Base-by-base conservation (phyloP, 1,140 invertebrate genomes). In the Vanessa tameamea region DNA sequence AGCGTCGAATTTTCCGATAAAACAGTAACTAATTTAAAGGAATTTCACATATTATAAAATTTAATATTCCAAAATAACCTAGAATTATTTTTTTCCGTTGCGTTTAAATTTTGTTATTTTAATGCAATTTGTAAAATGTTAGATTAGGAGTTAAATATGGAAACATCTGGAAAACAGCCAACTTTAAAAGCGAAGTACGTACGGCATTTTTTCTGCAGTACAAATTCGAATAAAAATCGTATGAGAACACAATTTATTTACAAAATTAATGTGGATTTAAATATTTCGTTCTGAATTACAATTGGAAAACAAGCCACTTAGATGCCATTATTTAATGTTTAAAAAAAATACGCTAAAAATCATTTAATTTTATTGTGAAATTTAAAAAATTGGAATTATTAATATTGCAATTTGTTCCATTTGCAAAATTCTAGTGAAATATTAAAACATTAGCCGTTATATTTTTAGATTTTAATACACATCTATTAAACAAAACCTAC, bases 161-260 rank as follows among this genome's bases (percentile, higher is more conserved):
- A 78, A 83, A 67, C 65, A 65, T 57, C 79, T 90, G 87, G 88
- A 88, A 20, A 64, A 70, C 69, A n/a, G 86, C 88, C 88, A 90
- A 86, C 69, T 76, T 74, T 75, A 77, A 80, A 68, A 81, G 75
- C 67, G 76, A 83, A 82, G 85, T 81, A 81, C 50, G 73, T 77
- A 66, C 76, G 59, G 51, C 43, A 74, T 78, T 75, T 73, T 78
- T 75, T 65, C 26, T 75, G 65, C 73, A 75, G 26, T 47, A 59
- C 47, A 57, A 47, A 75, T 48, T 67, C 64, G 64, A 75, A 75
- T 75, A 51, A 71, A 69, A 67, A 67, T 72, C 50, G 70, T 72
- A 65, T 15, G 51, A 66, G 71, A 48, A 43, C 47, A 70, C 20
- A 70, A 70, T 70, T 70, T 59, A 59, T 48, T 43, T 15, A 63